These are phyloP conservation scores for Acropora tenuis DNA, from an alignment of 64 coral and sea anemone genomes.

Conservation along the genomic window DNA sequence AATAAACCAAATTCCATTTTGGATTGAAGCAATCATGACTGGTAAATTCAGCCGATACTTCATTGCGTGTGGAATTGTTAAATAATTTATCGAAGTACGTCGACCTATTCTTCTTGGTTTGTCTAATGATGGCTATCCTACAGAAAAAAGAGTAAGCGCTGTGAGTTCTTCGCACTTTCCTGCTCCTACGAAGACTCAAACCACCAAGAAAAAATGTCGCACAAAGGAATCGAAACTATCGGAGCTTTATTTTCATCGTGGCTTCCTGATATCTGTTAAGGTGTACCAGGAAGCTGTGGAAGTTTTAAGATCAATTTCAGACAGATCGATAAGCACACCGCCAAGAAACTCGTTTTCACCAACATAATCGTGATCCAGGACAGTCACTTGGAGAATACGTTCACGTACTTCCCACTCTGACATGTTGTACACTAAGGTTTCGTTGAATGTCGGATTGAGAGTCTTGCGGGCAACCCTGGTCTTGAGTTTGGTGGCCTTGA, in stretches of 20 bases:
- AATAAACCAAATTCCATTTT: too few relatives aligned
- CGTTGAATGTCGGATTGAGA: conserved; percentile 94
- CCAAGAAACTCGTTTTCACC: conserved; percentile 98
- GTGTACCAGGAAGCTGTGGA: conserved; percentile 66
- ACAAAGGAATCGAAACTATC: too few relatives aligned
- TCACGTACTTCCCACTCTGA: conserved; percentile 46
- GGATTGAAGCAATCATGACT: too few relatives aligned
- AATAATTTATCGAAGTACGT: too few relatives aligned
- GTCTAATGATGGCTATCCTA: too few relatives aligned
- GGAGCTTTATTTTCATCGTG: not conserved
- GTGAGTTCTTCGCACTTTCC: too few relatives aligned
- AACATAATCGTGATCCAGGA: conserved; percentile 93
- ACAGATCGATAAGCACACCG: conserved; percentile 87
- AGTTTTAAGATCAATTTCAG: conserved; percentile 67
- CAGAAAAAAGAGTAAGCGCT: too few relatives aligned
- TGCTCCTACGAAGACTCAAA: too few relatives aligned
- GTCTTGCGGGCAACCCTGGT: conserved; percentile 85
- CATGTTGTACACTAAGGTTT: conserved; percentile 78
- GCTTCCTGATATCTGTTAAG: conserved; percentile 76
- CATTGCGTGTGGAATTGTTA: too few relatives aligned
- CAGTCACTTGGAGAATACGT: conserved; percentile 83
- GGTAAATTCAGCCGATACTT: too few relatives aligned
- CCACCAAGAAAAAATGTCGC: too few relatives aligned
- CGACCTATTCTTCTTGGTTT: too few relatives aligned
- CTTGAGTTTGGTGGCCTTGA: conserved; percentile 93